Conservation (phyloP, 2,888 invertebrate species). For the Acleris emargana region DNA sequence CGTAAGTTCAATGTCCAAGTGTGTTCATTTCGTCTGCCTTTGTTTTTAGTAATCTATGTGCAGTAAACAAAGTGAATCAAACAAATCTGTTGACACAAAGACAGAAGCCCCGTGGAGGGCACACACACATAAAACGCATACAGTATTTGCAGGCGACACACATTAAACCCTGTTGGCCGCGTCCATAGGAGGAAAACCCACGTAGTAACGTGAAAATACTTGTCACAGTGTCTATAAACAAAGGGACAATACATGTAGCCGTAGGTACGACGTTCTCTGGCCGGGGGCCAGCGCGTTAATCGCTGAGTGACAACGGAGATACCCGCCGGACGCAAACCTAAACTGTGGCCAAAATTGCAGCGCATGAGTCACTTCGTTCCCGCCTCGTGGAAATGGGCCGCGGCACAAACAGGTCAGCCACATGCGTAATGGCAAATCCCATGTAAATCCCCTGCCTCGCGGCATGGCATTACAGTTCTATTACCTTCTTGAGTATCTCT, state of each 20-base stretch:
- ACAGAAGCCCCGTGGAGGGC: too few relatives aligned
- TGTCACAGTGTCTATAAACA: constrained; percentile 31
- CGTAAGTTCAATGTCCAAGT: background rate
- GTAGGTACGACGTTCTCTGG: constrained; percentile 53
- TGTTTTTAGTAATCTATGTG: too few relatives aligned
- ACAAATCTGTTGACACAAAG: too few relatives aligned
- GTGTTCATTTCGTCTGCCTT: background rate
- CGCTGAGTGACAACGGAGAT: constrained; percentile 58
- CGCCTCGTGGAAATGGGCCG: constrained; percentile 32
- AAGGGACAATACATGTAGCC: constrained; percentile 27
- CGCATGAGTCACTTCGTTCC: constrained; percentile 55
- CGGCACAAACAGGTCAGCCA: constrained; percentile 12
- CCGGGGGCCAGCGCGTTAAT: constrained; percentile 58
- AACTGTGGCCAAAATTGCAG: constrained; percentile 44
- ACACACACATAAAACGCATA: background rate
- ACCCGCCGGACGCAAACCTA: constrained; percentile 45
- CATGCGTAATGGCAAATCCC: constrained; percentile 30
- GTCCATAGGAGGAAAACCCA: constrained; percentile 22
- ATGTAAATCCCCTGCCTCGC: background rate
- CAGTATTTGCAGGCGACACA: constrained; percentile 7
- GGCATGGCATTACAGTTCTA: background rate
- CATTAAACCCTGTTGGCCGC: constrained; percentile 15
- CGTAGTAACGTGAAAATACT: constrained; percentile 27
- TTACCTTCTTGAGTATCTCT: background rate
- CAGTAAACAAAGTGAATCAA: too few relatives aligned